These are phyloP conservation scores for Chiroxiphia lanceolata DNA, from an alignment of 2,797 vertebrate genomes.

Conservation along the genomic window DNA sequence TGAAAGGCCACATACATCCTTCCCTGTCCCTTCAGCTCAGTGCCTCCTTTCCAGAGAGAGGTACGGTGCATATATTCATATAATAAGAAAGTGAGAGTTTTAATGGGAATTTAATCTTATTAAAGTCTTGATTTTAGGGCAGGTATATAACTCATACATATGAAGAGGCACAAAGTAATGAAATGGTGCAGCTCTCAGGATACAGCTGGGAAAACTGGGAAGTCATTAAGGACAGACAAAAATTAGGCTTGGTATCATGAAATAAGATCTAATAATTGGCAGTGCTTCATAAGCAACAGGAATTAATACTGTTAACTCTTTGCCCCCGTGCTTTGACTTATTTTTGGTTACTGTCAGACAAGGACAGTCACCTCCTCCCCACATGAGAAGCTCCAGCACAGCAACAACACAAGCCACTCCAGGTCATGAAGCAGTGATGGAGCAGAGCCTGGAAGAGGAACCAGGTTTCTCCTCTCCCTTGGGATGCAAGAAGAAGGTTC, in stretches of 20 bases:
- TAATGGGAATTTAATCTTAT: constrained; percentile 20
- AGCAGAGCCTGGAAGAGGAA: neutral
- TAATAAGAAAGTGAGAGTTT: neutral
- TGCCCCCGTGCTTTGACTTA: neutral
- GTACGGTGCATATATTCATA: neutral
- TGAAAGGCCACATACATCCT: neutral
- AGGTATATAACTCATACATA: neutral
- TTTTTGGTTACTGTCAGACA: neutral
- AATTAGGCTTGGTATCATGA: constrained; percentile 42
- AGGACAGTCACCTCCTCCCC: neutral
- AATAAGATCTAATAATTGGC: constrained; percentile 45
- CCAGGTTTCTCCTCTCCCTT: neutral
- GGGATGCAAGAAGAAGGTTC: neutral
- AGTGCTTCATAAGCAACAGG: neutral
- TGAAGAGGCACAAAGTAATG: neutral
- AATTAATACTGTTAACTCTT: constrained; percentile 30
- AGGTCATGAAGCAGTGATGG: neutral
- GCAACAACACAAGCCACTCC: neutral
- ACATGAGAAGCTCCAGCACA: neutral
- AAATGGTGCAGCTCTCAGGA: neutral
- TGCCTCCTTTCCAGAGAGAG: neutral
- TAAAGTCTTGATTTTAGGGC: constrained; percentile 32
- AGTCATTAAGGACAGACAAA: constrained; percentile 36
- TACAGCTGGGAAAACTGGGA: constrained; percentile 30
- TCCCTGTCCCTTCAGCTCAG: neutral